Percentiles rank a stretch among this genome's conserved stretches.
Evolutionary conservation across 2,797 vertebrate species (phyloP).

Genomic region (Vultur gryphus): DNA sequence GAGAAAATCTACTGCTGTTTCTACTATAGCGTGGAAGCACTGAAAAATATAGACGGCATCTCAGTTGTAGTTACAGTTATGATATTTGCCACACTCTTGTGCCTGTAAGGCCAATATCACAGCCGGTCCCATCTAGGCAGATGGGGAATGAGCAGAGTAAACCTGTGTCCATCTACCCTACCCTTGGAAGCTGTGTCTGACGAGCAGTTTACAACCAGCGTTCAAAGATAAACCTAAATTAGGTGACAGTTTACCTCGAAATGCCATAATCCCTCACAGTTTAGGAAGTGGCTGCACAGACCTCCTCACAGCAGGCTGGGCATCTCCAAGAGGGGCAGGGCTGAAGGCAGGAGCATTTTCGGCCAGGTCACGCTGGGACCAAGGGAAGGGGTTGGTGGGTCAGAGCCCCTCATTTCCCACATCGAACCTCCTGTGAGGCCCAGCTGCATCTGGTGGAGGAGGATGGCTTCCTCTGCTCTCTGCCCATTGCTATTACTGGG

Average conservation of each 20-base stretch:
- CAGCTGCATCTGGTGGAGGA: neutral
- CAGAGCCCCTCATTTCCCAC: neutral
- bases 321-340: neutral
- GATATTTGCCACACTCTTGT: neutral
- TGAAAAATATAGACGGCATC: neutral
- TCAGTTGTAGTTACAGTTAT: neutral
- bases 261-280: neutral
- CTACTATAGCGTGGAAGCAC: neutral
- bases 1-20: neutral
- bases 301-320: neutral
- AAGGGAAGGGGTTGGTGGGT: neutral
- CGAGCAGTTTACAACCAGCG: neutral
- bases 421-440: neutral
- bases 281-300: neutral
- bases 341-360: neutral
- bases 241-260: neutral
- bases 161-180: neutral
- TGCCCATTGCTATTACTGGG: neutral
- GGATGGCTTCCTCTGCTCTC: neutral
- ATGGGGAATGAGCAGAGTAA: neutral
- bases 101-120: neutral
- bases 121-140: neutral
- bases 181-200: neutral
- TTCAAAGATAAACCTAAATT: neutral
- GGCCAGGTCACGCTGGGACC: neutral